These are phyloP conservation scores for Lates calcarifer DNA, from an alignment of 2,113 vertebrate species.

Conservation along the genomic window DNA sequence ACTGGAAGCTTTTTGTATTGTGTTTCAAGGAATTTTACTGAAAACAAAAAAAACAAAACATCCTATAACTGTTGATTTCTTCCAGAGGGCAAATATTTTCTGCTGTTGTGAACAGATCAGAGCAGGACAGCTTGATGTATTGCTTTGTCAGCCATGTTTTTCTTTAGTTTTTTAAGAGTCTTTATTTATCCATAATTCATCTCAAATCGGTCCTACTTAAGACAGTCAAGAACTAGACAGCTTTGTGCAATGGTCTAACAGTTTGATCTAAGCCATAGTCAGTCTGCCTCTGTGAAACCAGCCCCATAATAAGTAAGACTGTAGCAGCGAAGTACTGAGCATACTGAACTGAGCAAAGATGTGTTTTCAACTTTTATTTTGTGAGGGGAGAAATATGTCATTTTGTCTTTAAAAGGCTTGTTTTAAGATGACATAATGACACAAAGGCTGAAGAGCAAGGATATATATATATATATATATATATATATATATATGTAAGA, in stretches of 20 bases:
- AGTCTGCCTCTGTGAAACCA: background rate
- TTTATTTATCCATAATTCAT: too few relatives aligned
- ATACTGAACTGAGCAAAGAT: background rate
- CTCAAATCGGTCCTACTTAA: background rate
- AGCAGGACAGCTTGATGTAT: too few relatives aligned
- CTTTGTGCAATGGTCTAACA: background rate
- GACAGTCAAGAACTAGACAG: background rate
- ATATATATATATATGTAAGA: slow-evolving; percentile 10
- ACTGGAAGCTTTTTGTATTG: too few relatives aligned
- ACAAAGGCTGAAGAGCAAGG: slow-evolving; percentile 7
- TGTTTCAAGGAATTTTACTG: too few relatives aligned
- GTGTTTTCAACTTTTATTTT: slow-evolving; percentile 3
- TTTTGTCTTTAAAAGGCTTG: background rate
- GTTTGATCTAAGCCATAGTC: background rate
- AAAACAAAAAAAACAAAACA: too few relatives aligned
- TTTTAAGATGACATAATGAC: background rate
- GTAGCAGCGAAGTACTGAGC: background rate
- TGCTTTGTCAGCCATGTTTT: too few relatives aligned
- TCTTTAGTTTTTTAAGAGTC: too few relatives aligned
- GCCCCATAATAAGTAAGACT: background rate
- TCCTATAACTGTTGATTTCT: too few relatives aligned
- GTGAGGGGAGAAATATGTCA: too few relatives aligned
- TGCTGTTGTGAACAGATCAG: too few relatives aligned
- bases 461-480: background rate
- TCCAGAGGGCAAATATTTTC: too few relatives aligned